A percentile compares a stretch with the other conserved stretches of the same genome.
Conservation (phyloP, 2,888 invertebrate genomes). For the Lomographa bimaculata region DNA sequence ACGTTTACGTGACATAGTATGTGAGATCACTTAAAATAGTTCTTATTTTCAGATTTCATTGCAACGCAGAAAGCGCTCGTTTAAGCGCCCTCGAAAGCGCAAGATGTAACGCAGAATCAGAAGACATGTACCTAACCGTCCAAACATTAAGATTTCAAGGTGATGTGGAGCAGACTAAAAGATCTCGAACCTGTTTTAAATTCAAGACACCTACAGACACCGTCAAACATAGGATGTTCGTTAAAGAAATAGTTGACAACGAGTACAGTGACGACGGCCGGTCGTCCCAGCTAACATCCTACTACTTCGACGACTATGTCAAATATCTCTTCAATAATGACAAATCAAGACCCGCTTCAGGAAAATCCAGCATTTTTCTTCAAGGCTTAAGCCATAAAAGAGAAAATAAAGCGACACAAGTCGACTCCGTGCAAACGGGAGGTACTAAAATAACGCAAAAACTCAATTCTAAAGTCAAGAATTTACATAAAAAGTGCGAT, state of each 20-base stretch:
- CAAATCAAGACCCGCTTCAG: slow-evolving; percentile 60
- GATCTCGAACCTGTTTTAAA: slow-evolving; percentile 65
- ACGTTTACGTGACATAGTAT: no score
- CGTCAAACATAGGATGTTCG: slow-evolving; percentile 70
- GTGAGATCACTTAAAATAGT: no score
- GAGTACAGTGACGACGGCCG: slow-evolving; percentile 48
- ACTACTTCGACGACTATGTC: slow-evolving; percentile 68
- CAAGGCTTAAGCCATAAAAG: slow-evolving; percentile 47
- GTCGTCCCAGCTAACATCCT: slow-evolving; percentile 59
- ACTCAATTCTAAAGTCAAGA: slow-evolving; percentile 39
- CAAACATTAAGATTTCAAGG: slow-evolving; percentile 72
- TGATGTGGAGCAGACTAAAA: slow-evolving; percentile 49
- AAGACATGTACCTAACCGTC: slow-evolving; percentile 65
- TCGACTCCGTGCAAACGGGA: slow-evolving; percentile 38
- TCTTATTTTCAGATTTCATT: slow-evolving; percentile 58
- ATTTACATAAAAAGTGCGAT: slow-evolving; percentile 28
- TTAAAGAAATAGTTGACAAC: slow-evolving; percentile 58
- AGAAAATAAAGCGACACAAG: slow-evolving; percentile 57
- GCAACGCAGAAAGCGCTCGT: slow-evolving; percentile 36
- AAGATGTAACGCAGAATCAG: slow-evolving; percentile 36
- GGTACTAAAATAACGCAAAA: slow-evolving; percentile 40
- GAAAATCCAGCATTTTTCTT: slow-evolving; percentile 57
- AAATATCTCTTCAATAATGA: slow-evolving; percentile 63
- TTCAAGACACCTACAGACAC: slow-evolving; percentile 55
- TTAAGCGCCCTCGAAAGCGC: slow-evolving; percentile 34